Evolutionary conservation across 1,140 invertebrate genomes (phyloP), one percentile per base, ranked within the genome.

Genomic region (Leucophenga varia): DNA sequence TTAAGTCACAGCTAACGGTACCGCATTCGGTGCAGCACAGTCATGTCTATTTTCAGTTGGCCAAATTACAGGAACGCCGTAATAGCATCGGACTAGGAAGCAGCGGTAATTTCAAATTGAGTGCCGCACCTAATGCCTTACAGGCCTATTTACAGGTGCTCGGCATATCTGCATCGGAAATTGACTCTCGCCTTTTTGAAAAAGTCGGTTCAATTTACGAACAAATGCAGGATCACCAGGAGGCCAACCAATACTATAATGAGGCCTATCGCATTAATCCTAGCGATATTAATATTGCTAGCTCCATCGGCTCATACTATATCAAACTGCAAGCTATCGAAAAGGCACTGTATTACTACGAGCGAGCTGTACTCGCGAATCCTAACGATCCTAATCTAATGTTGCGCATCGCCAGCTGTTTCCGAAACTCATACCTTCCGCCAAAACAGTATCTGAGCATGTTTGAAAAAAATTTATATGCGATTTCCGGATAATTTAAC

Each of bases 251-350:
- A 61, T 95, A 92, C 78, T 89, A 94, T 59, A 87, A 84, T 76
- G 93, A 97, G 85, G 88, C 91, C 4, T 93, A 89, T 75, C 84
- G 92, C 57, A 89, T 90, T 69, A 93, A 90, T 75, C 93, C 95
- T 39, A 90, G 90, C 28, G 91, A 92, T 77, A 84, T 95, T 35
- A 84, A 86, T 45, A 91, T 93, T 1, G 90, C 97, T 47, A 89
- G 94, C 69, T 97, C 93, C 85, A 79, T 97, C 19, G 91, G 90
- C 34, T 89, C 90, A 0, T 95, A 96, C 74, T 94, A 92, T 63
- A 87, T 95, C 44, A 90, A 94, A 61, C 84, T 93, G 61, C 89
- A 94, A 78, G 77, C 84, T 14, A 85, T 89, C 31, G 94, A 97
- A 72, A 94, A 94, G 77, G 92, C 94, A 3, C 81, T 95, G 31